Percentiles rank a stretch among this genome's conserved stretches.
These are phyloP conservation scores for Orchestes rusci DNA, from an alignment of 2,888 invertebrate species.

Conservation along the genomic window DNA sequence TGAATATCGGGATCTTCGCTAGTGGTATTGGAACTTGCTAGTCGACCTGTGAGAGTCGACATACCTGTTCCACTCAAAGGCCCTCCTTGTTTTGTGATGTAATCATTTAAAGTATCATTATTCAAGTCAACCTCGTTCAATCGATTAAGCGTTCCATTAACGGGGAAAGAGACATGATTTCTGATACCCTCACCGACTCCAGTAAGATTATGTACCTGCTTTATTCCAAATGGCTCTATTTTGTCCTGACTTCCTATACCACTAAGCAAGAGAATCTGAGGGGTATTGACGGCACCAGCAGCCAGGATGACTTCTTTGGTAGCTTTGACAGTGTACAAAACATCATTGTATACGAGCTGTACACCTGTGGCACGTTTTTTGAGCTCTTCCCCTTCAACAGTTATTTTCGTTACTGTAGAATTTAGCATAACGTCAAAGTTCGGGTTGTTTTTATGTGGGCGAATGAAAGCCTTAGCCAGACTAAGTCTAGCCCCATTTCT, in stretches of 20 bases:
- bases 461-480: slow-evolving; percentile 53
- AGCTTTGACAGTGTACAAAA: slow-evolving; percentile 45
- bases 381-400: slow-evolving; percentile 36
- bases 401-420: slow-evolving; percentile 51
- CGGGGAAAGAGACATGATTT: slow-evolving; percentile 55
- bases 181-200: slow-evolving; percentile 51
- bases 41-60: slow-evolving; percentile 28
- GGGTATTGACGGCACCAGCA: slow-evolving; percentile 53
- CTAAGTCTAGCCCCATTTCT: slow-evolving; percentile 39
- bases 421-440: slow-evolving; percentile 56
- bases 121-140: slow-evolving; percentile 41
- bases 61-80: slow-evolving; percentile 47
- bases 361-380: slow-evolving; percentile 51
- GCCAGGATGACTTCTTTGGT: slow-evolving; percentile 53
- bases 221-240: slow-evolving; percentile 50
- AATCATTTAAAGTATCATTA: slow-evolving; percentile 53
- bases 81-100: slow-evolving; percentile 50
- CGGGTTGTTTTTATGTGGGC: slow-evolving; percentile 48
- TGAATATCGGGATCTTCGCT: slow-evolving; percentile 57
- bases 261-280: slow-evolving; percentile 58
- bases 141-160: slow-evolving; percentile 35
- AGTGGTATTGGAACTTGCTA: slow-evolving; percentile 10
- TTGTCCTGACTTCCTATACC: slow-evolving; percentile 58
- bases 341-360: slow-evolving; percentile 50
- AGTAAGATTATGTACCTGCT: slow-evolving; percentile 50